Conservation (phyloP, 2,888 invertebrate genomes). For the Magallana nippona region DNA sequence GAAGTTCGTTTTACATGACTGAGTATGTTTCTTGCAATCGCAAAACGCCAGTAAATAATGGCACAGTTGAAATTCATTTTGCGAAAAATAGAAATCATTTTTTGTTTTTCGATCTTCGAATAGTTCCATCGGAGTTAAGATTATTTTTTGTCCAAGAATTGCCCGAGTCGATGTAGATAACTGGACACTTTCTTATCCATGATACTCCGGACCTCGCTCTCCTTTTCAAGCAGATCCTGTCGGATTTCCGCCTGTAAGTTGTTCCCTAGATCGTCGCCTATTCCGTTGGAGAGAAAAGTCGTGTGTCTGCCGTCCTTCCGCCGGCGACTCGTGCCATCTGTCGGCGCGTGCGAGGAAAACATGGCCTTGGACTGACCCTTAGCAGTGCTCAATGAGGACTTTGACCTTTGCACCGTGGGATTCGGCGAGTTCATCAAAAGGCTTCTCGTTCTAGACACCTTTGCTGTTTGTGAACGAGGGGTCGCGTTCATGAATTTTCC, state of each 20-base stretch:
- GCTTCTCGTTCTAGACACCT: background rate
- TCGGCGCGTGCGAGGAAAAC: conserved; percentile 31
- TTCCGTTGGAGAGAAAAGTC: background rate
- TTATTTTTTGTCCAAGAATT: conserved; percentile 17
- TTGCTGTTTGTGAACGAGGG: conserved; percentile 10
- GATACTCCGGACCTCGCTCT: conserved; percentile 12
- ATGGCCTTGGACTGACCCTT: background rate
- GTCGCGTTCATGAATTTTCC: background rate
- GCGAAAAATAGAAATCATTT: background rate
- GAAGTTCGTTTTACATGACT: too few species aligned
- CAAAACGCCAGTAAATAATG: too few species aligned
- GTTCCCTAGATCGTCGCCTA: conserved; percentile 33
- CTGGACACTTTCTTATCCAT: conserved; percentile 25
- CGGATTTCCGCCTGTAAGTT: conserved; percentile 37
- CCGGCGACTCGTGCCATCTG: conserved; percentile 6
- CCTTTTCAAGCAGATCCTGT: conserved; percentile 33
- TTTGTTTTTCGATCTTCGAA: background rate
- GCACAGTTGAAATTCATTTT: too few species aligned
- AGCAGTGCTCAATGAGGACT: conserved; percentile 6
- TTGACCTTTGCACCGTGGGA: background rate
- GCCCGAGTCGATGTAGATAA: conserved; percentile 31
- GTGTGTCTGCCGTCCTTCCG: background rate
- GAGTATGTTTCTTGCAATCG: too few species aligned
- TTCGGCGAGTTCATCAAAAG: background rate
- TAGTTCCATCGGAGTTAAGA: background rate